These are phyloP conservation scores for Menura novaehollandiae DNA, from an alignment of 2,113 vertebrate species.

Conservation along the genomic window DNA sequence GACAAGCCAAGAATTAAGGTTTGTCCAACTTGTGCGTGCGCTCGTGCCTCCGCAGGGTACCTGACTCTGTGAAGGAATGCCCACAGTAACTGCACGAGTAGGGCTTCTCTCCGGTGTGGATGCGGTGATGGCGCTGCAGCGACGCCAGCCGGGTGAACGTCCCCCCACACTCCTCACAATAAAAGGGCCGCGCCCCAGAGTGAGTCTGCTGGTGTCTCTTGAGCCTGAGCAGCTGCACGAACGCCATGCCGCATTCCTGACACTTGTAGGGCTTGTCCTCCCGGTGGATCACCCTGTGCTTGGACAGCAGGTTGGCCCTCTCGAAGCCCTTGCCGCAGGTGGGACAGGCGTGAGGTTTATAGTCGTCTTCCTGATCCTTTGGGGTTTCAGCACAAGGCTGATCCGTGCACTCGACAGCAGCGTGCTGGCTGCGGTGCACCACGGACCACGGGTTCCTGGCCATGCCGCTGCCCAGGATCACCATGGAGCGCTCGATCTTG, in stretches of 20 bases:
- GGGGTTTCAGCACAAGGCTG: not conserved
- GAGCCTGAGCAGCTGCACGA: slow-evolving; percentile 49
- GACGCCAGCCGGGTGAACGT: slow-evolving; percentile 8
- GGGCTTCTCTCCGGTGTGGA: slow-evolving; percentile 46
- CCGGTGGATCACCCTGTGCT: slow-evolving; percentile 52
- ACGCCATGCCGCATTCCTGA: slow-evolving; percentile 43
- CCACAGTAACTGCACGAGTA: slow-evolving; percentile 20
- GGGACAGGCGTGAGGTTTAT: not conserved
- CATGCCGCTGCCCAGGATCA: not conserved
- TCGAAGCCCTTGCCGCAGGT: not conserved
- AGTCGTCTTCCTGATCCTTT: not conserved
- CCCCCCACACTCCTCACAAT: not conserved
- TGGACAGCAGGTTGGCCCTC: slow-evolving; percentile 57
- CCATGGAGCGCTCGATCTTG: slow-evolving; percentile 52
- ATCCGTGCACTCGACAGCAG: accelerated
- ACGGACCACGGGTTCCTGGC: slow-evolving; percentile 22
- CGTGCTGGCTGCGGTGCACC: not conserved
- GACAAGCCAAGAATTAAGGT: not conserved
- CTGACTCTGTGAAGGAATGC: slow-evolving; percentile 7
- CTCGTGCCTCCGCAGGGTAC: slow-evolving; percentile 29
- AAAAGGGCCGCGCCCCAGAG: slow-evolving; percentile 10
- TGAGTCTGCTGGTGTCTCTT: slow-evolving; percentile 54
- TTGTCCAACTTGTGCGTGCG: not conserved
- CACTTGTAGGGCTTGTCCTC: slow-evolving; percentile 57
- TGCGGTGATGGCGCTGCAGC: slow-evolving; percentile 30